Evolutionary conservation across 2,888 invertebrate genomes (phyloP).

Genomic region (Nephrotoma flavescens): DNA sequence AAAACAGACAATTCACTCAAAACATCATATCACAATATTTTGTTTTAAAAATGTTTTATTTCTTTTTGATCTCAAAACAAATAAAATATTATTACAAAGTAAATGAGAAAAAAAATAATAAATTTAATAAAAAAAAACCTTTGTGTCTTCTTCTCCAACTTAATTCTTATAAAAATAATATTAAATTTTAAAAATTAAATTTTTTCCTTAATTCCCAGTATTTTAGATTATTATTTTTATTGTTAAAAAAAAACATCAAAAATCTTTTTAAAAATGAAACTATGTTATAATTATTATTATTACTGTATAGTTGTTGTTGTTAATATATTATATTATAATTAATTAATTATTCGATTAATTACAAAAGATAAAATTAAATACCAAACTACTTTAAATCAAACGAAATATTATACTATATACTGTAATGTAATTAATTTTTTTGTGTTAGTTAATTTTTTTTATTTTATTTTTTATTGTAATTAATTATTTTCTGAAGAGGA

Average conservation of each 20-base stretch:
- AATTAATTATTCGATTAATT: background rate
- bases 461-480: background rate
- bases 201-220: background rate
- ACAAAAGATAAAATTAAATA: background rate
- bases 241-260: background rate
- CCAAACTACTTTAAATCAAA: background rate
- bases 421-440: background rate
- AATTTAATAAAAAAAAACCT: background rate
- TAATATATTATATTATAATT: background rate
- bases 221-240: background rate
- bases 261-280: background rate
- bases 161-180: background rate
- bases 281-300: background rate
- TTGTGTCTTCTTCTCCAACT: background rate
- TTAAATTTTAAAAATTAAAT: background rate
- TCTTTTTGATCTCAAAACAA: background rate
- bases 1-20: background rate
- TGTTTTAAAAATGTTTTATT: background rate
- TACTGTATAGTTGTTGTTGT: background rate
- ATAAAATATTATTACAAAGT: background rate
- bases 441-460: background rate
- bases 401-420: background rate
- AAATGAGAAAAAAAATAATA: background rate
- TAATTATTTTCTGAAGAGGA: background rate
- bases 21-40: background rate